These are phyloP conservation scores for Enteromius argenteus DNA, from an alignment of 2,797 vertebrate genomes.

Conservation along the genomic window DNA sequence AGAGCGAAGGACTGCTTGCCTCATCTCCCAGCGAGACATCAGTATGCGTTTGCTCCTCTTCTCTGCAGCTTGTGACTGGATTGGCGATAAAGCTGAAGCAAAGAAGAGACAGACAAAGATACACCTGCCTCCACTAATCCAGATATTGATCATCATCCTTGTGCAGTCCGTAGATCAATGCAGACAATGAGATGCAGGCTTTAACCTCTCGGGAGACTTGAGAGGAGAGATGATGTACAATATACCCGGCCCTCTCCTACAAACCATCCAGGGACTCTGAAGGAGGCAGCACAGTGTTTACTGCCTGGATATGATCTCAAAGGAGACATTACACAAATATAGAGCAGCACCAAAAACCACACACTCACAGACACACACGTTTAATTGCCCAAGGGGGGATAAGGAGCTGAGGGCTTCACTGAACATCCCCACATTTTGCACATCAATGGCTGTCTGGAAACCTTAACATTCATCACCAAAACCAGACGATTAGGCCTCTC, in stretches of 20 bases:
- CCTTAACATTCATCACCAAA: slow-evolving; percentile 37
- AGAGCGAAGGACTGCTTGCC: slow-evolving; percentile 46
- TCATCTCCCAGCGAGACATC: slow-evolving; percentile 32
- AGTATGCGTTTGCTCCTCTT: slow-evolving; percentile 36
- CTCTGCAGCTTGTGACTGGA: slow-evolving; percentile 36
- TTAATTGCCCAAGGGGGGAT: slow-evolving; percentile 35
- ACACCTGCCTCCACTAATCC: slow-evolving; percentile 63
- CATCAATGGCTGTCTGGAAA: slow-evolving; percentile 30
- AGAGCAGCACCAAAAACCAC: slow-evolving; percentile 28
- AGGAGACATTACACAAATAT: slow-evolving; percentile 41
- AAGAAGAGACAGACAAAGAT: slow-evolving; percentile 40
- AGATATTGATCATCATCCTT: slow-evolving; percentile 72
- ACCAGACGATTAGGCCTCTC: slow-evolving; percentile 12
- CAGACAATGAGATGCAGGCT: slow-evolving; percentile 73
- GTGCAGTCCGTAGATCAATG: slow-evolving; percentile 71
- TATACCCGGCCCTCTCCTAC: background rate
- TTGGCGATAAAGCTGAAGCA: slow-evolving; percentile 61
- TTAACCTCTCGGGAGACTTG: slow-evolving; percentile 56
- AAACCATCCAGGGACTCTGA: slow-evolving; percentile 39
- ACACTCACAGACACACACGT: slow-evolving; percentile 9
- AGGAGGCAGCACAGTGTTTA: slow-evolving; percentile 52
- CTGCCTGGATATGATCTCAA: slow-evolving; percentile 34
- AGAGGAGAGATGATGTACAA: slow-evolving; percentile 26
- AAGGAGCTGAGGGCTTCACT: slow-evolving; percentile 5
- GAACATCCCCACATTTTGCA: slow-evolving; percentile 18